Evolutionary conservation across 2,888 invertebrate species (phyloP).

Genomic region (Plusia festucae): DNA sequence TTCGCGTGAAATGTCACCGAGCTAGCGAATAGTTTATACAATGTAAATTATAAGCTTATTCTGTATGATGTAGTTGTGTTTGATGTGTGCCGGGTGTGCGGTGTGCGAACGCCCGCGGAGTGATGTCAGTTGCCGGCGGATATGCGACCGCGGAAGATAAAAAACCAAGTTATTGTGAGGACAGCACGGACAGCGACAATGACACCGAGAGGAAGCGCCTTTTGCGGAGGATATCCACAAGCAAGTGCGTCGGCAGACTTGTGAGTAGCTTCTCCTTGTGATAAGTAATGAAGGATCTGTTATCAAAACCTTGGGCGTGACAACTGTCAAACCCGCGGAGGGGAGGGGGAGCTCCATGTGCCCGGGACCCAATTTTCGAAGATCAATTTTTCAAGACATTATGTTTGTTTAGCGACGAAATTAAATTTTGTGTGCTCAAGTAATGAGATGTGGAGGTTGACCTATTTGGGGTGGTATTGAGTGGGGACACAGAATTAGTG

Average conservation of each 20-base stretch:
- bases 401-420: constrained; percentile 64
- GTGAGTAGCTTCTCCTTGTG: constrained; percentile 85
- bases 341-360: constrained; percentile 74
- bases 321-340: constrained; percentile 72
- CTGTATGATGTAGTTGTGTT: constrained; percentile 87
- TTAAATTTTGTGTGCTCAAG: constrained; percentile 67
- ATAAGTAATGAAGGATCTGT: constrained; percentile 34
- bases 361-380: constrained; percentile 69
- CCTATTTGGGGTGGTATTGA: constrained; percentile 67
- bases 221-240: constrained; percentile 94
- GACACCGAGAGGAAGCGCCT: constrained; percentile 94
- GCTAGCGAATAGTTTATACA: constrained; percentile 76
- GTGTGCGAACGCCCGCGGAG: constrained; percentile 78
- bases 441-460: constrained; percentile 68
- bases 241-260: constrained; percentile 94
- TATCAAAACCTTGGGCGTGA: constrained; percentile 75
- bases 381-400: constrained; percentile 71
- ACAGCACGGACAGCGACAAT: constrained; percentile 94
- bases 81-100: constrained; percentile 76
- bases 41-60: constrained; percentile 78
- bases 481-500: constrained; percentile 56
- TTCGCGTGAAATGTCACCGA: constrained; percentile 83
- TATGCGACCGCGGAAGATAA: constrained; percentile 73
- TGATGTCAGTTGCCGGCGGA: constrained; percentile 81
- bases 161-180: constrained; percentile 79